Conservation (phyloP, 1,140 invertebrate genomes). For the Aphidius ervi region DNA sequence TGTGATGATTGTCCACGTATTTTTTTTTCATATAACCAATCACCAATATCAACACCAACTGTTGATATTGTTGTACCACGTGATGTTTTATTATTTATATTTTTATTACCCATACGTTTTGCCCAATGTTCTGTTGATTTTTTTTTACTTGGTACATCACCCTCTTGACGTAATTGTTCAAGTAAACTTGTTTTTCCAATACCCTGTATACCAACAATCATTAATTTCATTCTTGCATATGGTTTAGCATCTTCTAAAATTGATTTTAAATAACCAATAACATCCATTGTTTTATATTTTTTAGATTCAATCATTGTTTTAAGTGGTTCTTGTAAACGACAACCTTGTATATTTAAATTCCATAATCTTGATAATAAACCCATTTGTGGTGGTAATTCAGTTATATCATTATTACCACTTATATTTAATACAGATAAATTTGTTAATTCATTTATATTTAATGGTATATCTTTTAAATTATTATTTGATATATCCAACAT, state of each 20-base stretch:
- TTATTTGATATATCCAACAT: conserved; percentile 95
- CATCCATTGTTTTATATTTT: conserved; percentile 93
- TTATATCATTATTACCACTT: conserved; percentile 81
- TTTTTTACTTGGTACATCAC: conserved; percentile 68
- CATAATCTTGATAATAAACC: conserved; percentile 88
- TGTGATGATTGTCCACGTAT: conserved; percentile 64
- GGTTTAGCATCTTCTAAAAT: conserved; percentile 86
- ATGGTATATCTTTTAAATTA: conserved; percentile 72
- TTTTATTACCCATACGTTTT: conserved; percentile 88
- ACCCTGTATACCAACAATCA: conserved; percentile 94
- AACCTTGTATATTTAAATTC: conserved; percentile 92
- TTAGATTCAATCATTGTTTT: conserved; percentile 89
- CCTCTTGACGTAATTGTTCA: conserved; percentile 82
- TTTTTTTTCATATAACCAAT: conserved; percentile 90
- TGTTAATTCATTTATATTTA: conserved; percentile 77
- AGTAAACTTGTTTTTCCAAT: conserved; percentile 80
- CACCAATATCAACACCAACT: conserved; percentile 94
- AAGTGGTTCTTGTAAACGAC: conserved; percentile 82
- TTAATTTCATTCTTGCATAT: conserved; percentile 94
- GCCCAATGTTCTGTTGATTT: conserved; percentile 87
- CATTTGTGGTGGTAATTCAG: conserved; percentile 88
- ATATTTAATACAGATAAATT: conserved; percentile 93
- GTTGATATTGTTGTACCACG: conserved; percentile 85
- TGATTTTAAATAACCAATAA: conserved; percentile 91
- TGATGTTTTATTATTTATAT: conserved; percentile 69